Evolutionary conservation across 2,797 vertebrate species (phyloP).

Genomic region (Enteromius paludinosus): DNA sequence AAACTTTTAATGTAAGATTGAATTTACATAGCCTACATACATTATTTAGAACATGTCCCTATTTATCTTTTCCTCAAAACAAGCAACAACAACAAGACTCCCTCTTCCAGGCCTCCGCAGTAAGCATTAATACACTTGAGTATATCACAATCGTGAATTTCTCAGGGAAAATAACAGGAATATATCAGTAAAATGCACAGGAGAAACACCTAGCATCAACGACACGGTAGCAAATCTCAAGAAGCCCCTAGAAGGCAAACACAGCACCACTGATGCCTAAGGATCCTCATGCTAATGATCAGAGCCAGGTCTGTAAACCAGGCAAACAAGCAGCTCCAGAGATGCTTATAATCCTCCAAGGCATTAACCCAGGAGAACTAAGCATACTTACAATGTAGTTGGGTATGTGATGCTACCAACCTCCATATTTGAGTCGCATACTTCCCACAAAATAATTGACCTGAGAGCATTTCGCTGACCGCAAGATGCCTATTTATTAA

Average conservation of each 20-base stretch:
- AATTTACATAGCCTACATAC: not conserved
- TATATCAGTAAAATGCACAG: conserved; percentile 7
- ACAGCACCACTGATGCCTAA: not conserved
- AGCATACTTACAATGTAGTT: conserved; percentile 5
- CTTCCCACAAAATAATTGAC: conserved; percentile 11
- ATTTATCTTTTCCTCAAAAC: conserved; percentile 1
- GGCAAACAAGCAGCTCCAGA: conserved; percentile 14
- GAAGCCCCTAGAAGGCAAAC: conserved; percentile 27
- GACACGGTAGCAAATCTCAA: not conserved
- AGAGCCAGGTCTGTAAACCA: conserved; percentile 9
- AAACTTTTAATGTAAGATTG: not conserved
- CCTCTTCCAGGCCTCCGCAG: not conserved
- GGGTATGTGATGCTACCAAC: not conserved
- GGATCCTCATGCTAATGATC: conserved; percentile 37
- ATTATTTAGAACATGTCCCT: not conserved
- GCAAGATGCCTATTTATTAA: not conserved
- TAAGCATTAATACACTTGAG: not conserved
- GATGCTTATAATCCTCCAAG: conserved; percentile 19
- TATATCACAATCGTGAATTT: conserved; percentile 14
- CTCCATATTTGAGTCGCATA: not conserved
- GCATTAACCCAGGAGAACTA: not conserved
- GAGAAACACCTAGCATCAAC: not conserved
- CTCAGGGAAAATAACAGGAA: conserved; percentile 4
- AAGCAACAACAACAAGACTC: not conserved
- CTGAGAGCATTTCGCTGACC: not conserved